A percentile compares a stretch with the other conserved stretches of the same genome.
These are phyloP conservation scores for Eupithecia tripunctaria DNA, from an alignment of 2,888 invertebrate genomes.

Conservation along the genomic window DNA sequence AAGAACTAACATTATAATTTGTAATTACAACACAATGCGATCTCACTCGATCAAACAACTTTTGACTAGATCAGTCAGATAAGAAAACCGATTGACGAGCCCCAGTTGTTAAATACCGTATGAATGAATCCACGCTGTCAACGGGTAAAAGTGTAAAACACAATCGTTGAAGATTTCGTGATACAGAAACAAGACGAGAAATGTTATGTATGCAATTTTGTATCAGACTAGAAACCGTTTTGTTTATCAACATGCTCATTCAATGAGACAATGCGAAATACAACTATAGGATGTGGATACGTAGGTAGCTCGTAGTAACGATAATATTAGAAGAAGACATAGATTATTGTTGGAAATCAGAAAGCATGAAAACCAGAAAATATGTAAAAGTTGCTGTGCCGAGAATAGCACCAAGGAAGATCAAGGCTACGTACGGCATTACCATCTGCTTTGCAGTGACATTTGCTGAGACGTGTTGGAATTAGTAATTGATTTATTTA, in stretches of 20 bases:
- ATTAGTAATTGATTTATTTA: neutral
- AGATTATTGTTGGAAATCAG: neutral
- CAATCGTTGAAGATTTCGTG: constrained; percentile 25
- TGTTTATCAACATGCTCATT: constrained; percentile 29
- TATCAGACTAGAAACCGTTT: constrained; percentile 4
- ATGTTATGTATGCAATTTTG: constrained; percentile 7
- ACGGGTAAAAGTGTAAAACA: neutral
- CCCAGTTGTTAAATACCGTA: constrained; percentile 29
- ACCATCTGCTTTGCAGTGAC: neutral
- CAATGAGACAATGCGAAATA: constrained; percentile 26
- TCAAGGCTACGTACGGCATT: neutral
- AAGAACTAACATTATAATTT: too few species aligned
- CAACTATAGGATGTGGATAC: neutral
- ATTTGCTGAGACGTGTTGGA: neutral
- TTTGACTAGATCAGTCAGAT: neutral
- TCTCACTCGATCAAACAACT: neutral
- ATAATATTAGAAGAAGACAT: constrained; percentile 15
- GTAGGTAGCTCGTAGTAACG: neutral
- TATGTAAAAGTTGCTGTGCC: neutral
- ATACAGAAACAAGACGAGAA: constrained; percentile 16
- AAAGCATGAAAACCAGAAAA: neutral
- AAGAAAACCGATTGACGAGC: neutral
- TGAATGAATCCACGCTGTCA: constrained; percentile 26
- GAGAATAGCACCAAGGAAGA: neutral
- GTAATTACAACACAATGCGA: neutral